Evolutionary conservation across 2,888 invertebrate genomes (phyloP).

Genomic region (Eilema depressum): DNA sequence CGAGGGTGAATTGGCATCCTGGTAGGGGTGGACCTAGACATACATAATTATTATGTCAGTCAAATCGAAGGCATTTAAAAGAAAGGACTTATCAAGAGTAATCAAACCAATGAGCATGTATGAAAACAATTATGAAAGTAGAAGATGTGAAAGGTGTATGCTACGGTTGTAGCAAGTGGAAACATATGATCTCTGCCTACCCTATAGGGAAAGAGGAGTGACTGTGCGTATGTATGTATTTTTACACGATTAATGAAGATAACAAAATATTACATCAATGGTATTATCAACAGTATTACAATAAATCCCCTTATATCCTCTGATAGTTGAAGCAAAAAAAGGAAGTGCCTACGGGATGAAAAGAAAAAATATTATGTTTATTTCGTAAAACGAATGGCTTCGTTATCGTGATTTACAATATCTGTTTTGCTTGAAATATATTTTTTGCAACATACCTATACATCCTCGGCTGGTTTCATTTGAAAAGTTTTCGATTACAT

Average conservation of each 20-base stretch:
- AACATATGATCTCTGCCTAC: too few relatives aligned
- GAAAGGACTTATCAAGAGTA: too few relatives aligned
- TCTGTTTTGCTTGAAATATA: conserved; percentile 54
- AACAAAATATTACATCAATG: neutral
- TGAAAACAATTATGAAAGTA: too few relatives aligned
- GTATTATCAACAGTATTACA: neutral
- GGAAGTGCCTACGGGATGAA: conserved; percentile 23
- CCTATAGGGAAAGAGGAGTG: too few relatives aligned
- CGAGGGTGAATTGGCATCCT: too few relatives aligned
- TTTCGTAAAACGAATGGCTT: conserved; percentile 59
- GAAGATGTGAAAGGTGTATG: too few relatives aligned
- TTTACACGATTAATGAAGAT: neutral
- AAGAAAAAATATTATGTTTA: conserved; percentile 54
- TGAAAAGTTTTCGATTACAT: conserved; percentile 31
- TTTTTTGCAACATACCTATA: conserved; percentile 36
- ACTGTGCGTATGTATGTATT: too few relatives aligned
- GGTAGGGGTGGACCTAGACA: too few relatives aligned
- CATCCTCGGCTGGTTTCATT: conserved; percentile 26
- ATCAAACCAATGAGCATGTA: too few relatives aligned
- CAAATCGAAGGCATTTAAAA: too few relatives aligned
- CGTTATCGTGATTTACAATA: conserved; percentile 68
- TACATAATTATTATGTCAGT: too few relatives aligned
- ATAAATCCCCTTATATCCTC: neutral
- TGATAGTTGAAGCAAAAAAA: neutral
- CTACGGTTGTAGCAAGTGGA: too few relatives aligned